Percentiles rank a stretch among this genome's conserved stretches.
Evolutionary conservation across 2,113 vertebrate genomes (phyloP).

Genomic region (Leucopsar rothschildi): DNA sequence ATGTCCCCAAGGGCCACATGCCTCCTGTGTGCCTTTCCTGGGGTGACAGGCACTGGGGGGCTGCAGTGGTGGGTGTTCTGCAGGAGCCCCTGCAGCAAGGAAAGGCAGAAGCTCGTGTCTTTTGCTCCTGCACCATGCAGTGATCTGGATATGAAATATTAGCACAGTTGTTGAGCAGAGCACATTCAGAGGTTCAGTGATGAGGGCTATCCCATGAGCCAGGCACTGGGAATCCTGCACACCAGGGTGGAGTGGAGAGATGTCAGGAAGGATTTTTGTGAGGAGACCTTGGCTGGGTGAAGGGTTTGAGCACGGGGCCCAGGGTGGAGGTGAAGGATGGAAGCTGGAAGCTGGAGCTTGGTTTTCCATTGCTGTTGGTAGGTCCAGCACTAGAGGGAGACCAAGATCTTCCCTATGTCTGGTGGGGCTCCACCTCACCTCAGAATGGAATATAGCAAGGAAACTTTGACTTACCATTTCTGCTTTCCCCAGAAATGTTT

Average conservation of each 20-base stretch:
- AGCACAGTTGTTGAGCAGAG: rapidly evolving
- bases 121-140: background rate
- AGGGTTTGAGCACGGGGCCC: background rate
- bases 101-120: background rate
- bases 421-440: background rate
- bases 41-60: background rate
- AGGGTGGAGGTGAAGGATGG: rapidly evolving
- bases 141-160: background rate
- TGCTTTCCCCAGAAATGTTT: background rate
- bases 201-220: background rate
- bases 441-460: background rate
- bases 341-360: background rate
- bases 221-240: background rate
- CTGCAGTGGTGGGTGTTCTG: background rate
- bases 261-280: background rate
- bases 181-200: rapidly evolving
- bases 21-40: background rate
- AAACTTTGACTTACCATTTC: background rate
- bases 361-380: background rate
- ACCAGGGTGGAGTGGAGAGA: background rate
- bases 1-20: rapidly evolving
- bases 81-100: background rate
- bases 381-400: constrained; percentile 48
- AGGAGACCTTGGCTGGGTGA: background rate
- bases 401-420: background rate